phyloP scores from a whole-genome alignment of 2,113 vertebrate genomes.

The Trichechus manatus region DNA sequence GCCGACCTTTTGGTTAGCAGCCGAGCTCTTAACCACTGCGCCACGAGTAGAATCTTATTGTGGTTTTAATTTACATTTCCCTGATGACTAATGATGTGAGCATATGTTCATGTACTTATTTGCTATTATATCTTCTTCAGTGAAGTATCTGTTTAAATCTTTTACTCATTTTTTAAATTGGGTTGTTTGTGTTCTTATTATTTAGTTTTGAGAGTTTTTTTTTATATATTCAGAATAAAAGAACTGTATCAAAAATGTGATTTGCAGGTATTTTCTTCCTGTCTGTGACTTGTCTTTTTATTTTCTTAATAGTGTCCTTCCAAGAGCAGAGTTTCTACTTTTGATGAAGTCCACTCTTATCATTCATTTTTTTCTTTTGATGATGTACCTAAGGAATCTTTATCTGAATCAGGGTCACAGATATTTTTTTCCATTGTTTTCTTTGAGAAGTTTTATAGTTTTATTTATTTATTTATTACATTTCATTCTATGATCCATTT shows the following conservation, averaged over 20 bases:
- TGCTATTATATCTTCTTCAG: background rate
- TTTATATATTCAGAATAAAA: background rate
- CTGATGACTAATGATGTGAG: background rate
- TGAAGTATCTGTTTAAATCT: background rate
- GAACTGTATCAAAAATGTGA: background rate
- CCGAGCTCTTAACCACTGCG: too few species aligned
- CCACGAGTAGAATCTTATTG: background rate
- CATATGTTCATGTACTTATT: background rate
- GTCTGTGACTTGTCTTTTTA: background rate
- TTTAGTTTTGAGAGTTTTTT: constrained; percentile 19
- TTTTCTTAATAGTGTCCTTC: background rate
- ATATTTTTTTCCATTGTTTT: background rate
- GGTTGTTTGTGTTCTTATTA: background rate
- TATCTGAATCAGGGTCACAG: background rate
- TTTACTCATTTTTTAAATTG: background rate
- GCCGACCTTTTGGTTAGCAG: too few species aligned
- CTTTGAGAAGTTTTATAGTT: constrained; percentile 23
- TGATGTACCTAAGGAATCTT: background rate
- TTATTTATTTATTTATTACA: background rate
- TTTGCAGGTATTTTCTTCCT: constrained; percentile 29
- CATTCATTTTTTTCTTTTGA: background rate
- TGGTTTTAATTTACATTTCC: background rate
- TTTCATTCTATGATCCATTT: constrained; percentile 9
- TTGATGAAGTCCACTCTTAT: background rate
- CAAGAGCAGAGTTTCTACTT: constrained; percentile 13